These are phyloP conservation scores for Gymnogyps californianus DNA, from an alignment of 2,113 vertebrate species.

Conservation along the genomic window DNA sequence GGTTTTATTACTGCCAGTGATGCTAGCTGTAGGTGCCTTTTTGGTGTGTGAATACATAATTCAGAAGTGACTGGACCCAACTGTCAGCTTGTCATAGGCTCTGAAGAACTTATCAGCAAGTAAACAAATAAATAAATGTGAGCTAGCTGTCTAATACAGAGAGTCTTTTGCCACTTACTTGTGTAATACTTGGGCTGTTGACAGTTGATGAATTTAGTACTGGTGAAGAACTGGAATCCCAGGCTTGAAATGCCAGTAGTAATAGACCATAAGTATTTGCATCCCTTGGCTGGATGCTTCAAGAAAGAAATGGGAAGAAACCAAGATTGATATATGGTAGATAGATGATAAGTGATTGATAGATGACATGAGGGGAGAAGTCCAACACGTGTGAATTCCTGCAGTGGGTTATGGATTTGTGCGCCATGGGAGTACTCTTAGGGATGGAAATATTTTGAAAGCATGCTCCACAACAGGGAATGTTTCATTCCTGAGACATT, in stretches of 20 bases:
- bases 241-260: neutral
- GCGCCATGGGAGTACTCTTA: fast-evolving
- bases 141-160: neutral
- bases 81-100: neutral
- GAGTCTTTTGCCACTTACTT: neutral
- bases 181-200: neutral
- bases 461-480: neutral
- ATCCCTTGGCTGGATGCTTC: neutral
- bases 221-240: neutral
- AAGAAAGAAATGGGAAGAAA: neutral
- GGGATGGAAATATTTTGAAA: neutral
- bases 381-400: neutral
- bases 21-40: neutral
- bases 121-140: neutral
- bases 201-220: neutral
- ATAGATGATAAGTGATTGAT: neutral
- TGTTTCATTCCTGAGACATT: neutral
- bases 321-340: too few species aligned
- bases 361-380: neutral
- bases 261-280: neutral
- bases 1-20: neutral
- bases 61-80: neutral
- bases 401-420: neutral
- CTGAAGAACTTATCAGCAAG: neutral
- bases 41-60: neutral